These are phyloP conservation scores for Intellagama lesueurii DNA, from an alignment of 2,797 vertebrate genomes.

Conservation along the genomic window DNA sequence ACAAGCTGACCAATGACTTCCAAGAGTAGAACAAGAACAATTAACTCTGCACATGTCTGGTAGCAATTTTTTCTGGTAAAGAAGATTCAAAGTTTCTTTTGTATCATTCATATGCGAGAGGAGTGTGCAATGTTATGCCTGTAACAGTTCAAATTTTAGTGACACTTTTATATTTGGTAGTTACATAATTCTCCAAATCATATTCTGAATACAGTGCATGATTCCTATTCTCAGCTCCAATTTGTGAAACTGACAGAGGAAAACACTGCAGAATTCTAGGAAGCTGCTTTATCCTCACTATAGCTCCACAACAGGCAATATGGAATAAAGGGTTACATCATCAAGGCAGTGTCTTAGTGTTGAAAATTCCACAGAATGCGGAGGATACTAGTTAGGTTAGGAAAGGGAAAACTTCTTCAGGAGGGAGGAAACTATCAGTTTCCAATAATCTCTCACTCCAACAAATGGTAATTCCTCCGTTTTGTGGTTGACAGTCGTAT, in stretches of 20 bases:
- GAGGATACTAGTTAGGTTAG: no score
- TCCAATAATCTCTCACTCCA: neutral
- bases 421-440: neutral
- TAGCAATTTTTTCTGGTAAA: neutral
- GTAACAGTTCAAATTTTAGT: neutral
- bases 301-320: neutral
- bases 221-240: neutral
- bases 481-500: neutral
- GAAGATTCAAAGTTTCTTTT: neutral
- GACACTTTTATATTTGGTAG: neutral
- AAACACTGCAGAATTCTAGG: neutral
- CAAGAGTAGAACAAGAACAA: neutral
- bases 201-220: neutral
- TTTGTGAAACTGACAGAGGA: neutral
- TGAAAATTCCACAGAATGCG: neutral
- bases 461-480: neutral
- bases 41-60: neutral
- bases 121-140: neutral
- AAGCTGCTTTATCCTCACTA: neutral
- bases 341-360: neutral
- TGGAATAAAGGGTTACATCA: no score
- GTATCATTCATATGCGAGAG: neutral
- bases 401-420: neutral
- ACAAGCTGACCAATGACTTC: neutral
- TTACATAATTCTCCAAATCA: neutral